Percentiles rank a stretch among this genome's conserved stretches.
These are phyloP conservation scores for Dendrolimus houi DNA, from an alignment of 2,888 invertebrate genomes.

Conservation along the genomic window DNA sequence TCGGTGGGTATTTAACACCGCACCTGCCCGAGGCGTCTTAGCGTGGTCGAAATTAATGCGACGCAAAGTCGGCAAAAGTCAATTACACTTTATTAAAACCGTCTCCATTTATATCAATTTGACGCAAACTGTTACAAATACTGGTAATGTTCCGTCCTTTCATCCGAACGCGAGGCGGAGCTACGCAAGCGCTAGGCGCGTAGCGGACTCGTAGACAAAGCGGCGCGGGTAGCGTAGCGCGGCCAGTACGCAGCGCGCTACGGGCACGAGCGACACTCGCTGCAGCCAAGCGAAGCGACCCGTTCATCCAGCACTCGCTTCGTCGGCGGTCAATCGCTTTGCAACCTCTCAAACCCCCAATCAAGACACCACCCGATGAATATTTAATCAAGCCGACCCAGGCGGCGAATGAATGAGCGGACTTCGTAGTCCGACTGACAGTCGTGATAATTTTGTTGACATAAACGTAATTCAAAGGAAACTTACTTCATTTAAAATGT, in stretches of 20 bases:
- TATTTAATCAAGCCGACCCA: slow-evolving; percentile 62
- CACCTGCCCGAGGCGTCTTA: slow-evolving; percentile 72
- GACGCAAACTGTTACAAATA: slow-evolving; percentile 77
- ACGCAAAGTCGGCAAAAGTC: slow-evolving; percentile 75
- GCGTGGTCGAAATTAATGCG: slow-evolving; percentile 74
- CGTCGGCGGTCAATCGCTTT: slow-evolving; percentile 29
- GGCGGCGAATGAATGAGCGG: slow-evolving; percentile 56
- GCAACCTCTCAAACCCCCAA: slow-evolving; percentile 34
- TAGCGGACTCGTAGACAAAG: slow-evolving; percentile 37
- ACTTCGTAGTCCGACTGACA: slow-evolving; percentile 39
- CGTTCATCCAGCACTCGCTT: slow-evolving; percentile 12
- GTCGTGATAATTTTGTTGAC: slow-evolving; percentile 49
- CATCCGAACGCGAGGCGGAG: slow-evolving; percentile 67
- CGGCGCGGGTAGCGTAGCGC: slow-evolving; percentile 36
- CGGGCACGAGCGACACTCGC: slow-evolving; percentile 34
- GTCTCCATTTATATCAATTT: slow-evolving; percentile 77
- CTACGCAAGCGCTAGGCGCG: slow-evolving; percentile 67
- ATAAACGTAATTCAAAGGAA: slow-evolving; percentile 42
- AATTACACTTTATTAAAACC: slow-evolving; percentile 77
- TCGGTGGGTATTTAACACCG: slow-evolving; percentile 60
- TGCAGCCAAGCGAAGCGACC: neutral
- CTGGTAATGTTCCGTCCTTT: slow-evolving; percentile 74
- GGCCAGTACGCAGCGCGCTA: slow-evolving; percentile 42
- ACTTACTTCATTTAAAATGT: slow-evolving; percentile 51
- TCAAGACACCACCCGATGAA: slow-evolving; percentile 55